These are phyloP conservation scores for Acronicta aceris DNA, from an alignment of 2,888 invertebrate genomes.

Conservation along the genomic window DNA sequence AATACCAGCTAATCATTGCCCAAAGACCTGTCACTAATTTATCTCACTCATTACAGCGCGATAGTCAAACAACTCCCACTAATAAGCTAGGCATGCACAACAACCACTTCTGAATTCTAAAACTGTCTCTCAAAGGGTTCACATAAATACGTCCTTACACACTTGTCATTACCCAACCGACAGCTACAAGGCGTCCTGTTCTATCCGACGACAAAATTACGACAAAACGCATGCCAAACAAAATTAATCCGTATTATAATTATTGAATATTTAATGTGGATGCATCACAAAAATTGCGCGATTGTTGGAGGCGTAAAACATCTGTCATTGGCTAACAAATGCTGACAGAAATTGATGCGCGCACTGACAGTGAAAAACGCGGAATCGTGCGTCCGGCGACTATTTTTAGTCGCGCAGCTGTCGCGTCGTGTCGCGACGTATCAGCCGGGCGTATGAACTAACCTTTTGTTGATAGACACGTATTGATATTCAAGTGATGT, in stretches of 20 bases:
- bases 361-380: slow-evolving; percentile 88
- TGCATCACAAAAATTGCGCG: slow-evolving; percentile 44
- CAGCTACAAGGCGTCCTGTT: slow-evolving; percentile 75
- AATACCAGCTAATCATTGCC: slow-evolving; percentile 38
- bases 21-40: slow-evolving; percentile 48
- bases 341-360: slow-evolving; percentile 87
- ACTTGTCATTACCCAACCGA: slow-evolving; percentile 81
- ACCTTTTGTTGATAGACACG: slow-evolving; percentile 61
- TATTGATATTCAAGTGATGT: slow-evolving; percentile 57
- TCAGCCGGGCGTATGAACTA: slow-evolving; percentile 69
- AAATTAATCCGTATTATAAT: slow-evolving; percentile 57
- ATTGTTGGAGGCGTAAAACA: slow-evolving; percentile 79
- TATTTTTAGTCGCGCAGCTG: slow-evolving; percentile 85
- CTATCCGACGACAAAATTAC: slow-evolving; percentile 58
- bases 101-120: slow-evolving; percentile 69
- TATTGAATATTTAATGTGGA: slow-evolving; percentile 45
- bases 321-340: slow-evolving; percentile 88
- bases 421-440: slow-evolving; percentile 73
- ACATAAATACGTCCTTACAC: slow-evolving; percentile 77
- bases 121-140: slow-evolving; percentile 78
- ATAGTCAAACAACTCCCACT: slow-evolving; percentile 50
- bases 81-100: slow-evolving; percentile 57
- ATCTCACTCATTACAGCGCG: slow-evolving; percentile 49
- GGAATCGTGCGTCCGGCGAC: slow-evolving; percentile 80
- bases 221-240: slow-evolving; percentile 13